Conservation (phyloP, 2,888 invertebrate genomes). For the Lottia scabra region DNA sequence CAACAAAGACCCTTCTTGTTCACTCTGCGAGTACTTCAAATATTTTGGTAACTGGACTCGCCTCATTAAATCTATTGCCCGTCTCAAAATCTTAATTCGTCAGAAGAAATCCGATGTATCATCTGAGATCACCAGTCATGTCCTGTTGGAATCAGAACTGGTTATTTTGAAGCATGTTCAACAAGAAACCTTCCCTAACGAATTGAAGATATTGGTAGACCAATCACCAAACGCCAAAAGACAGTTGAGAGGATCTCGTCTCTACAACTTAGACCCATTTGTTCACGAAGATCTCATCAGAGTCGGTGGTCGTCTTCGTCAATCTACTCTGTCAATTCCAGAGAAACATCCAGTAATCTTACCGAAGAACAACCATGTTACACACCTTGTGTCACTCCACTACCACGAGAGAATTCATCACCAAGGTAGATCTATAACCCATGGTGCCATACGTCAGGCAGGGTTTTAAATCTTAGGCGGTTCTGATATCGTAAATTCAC, state of each 20-base stretch:
- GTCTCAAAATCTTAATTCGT: too few relatives aligned
- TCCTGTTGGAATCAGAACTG: neutral
- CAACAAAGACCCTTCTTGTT: too few relatives aligned
- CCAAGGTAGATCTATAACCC: slow-evolving; percentile 8
- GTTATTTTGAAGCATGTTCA: neutral
- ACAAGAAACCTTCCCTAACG: neutral
- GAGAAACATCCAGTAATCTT: slow-evolving; percentile 8
- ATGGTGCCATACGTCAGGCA: slow-evolving; percentile 1
- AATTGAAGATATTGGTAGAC: neutral
- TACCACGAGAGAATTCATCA: neutral
- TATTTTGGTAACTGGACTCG: too few relatives aligned
- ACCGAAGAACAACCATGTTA: neutral
- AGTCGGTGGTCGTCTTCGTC: neutral
- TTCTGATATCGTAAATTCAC: neutral
- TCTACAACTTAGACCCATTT: neutral
- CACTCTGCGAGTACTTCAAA: too few relatives aligned
- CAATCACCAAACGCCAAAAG: neutral
- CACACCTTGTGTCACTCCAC: neutral
- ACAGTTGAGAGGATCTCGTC: neutral
- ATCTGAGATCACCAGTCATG: neutral
- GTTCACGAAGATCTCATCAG: neutral
- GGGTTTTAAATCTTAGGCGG: slow-evolving; percentile 11
- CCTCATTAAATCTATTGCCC: too few relatives aligned
- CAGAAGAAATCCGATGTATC: too few relatives aligned
- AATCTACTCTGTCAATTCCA: neutral